Evolutionary conservation across 1,140 invertebrate species (phyloP).

Genomic region (Orchestia grillus): DNA sequence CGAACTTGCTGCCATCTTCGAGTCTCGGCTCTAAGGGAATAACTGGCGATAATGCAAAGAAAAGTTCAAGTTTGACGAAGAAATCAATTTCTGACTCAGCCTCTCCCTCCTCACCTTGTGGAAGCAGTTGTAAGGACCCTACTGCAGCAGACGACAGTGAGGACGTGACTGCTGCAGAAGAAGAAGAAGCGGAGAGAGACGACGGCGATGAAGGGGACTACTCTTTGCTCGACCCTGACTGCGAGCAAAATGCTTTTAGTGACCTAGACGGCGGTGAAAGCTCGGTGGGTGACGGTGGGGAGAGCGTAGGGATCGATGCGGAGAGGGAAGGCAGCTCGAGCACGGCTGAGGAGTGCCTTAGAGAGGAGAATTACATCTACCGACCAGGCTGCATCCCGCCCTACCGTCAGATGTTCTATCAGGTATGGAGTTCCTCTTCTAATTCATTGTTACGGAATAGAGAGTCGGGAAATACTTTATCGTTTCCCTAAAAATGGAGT

Average conservation of each 20-base stretch:
- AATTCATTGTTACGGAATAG: background rate
- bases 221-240: background rate
- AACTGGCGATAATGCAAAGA: background rate
- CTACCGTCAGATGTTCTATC: conserved; percentile 86
- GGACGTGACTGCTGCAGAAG: background rate
- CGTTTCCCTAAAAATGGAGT: too few species aligned
- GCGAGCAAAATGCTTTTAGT: background rate
- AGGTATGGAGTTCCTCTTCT: conserved; percentile 73
- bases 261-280: background rate
- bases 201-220: background rate
- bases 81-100: background rate
- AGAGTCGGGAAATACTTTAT: background rate
- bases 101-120: background rate
- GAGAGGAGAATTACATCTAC: conserved; percentile 75
- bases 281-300: conserved; percentile 24
- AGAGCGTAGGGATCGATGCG: conserved; percentile 69
- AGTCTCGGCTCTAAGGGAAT: background rate
- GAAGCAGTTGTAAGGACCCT: background rate
- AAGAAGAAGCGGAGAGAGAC: background rate
- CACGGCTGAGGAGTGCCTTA: conserved; percentile 59
- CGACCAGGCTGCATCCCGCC: conserved; percentile 80
- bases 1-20: background rate
- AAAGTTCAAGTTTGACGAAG: background rate
- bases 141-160: background rate
- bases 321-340: conserved; percentile 58